Evolutionary conservation across 2,888 invertebrate species (phyloP), one percentile per base, ranked within the genome.

Genomic region (Scaptomyza cyrtandrae): DNA sequence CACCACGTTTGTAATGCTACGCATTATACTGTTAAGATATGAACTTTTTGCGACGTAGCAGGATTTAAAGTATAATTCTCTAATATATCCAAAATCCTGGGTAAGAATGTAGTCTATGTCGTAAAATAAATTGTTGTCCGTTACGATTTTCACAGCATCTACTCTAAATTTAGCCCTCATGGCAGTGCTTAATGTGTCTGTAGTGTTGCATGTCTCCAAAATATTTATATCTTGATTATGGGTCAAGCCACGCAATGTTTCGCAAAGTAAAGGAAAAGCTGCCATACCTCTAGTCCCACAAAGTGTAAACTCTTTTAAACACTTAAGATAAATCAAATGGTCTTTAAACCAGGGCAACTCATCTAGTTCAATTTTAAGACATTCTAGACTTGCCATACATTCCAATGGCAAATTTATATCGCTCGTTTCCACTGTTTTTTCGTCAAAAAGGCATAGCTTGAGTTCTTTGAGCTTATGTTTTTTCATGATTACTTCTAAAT

Each of bases 291-390:
- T 44, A 6, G 50, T 14, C 0, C 39, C 67, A 16, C 53, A 50
- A 19, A 86, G 27, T 6, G 43, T 66, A 1, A 85, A 33, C 35
- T 86, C 53, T 24, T 59, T 76, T 0, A 85, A 43, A 24, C 45
- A n/a, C 2, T 16, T 14, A 1, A 85, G 41, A 1, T 49, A 35
- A 1, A 14, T 16, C 6, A 86, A 44, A n/a, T 78, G 53, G 2
- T 46, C 3, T 9, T 62, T 13, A 41, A 85, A 77, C 78, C 61
- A 86, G 3, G 11, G 6, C 7, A 86, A 14, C 39, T 85, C 88
- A 1, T 68, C 63, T 1, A 31, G 6, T 31, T 75, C 63, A 10
- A 83, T 33, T 39, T 74, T 68, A 10, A 85, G 52, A 1, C 39
- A 16, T 66, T 88, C 80, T 0, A 85, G 29, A 37, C 57, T 29